Evolutionary conservation across 1,140 invertebrate genomes (phyloP).

Genomic region (Asobara japonica): DNA sequence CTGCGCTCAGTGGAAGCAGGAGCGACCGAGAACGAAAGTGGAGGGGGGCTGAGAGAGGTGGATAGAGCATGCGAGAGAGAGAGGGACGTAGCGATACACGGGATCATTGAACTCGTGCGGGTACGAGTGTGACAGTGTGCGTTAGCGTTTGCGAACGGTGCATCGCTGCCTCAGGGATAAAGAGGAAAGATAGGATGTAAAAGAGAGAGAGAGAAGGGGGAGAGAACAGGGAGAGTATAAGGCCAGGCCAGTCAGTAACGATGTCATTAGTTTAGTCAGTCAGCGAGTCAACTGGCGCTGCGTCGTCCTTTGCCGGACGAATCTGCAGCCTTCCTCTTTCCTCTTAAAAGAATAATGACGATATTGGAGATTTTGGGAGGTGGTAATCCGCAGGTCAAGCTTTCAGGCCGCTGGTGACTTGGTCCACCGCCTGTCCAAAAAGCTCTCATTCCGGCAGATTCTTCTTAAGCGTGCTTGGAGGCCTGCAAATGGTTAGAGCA

Average conservation of each 20-base stretch:
- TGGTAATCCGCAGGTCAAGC: no score
- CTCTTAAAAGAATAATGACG: no score
- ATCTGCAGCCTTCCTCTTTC: no score
- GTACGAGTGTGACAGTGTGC: slow-evolving; percentile 15
- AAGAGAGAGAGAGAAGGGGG: slow-evolving; percentile 36
- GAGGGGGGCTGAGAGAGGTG: background rate
- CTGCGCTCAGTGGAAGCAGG: slow-evolving; percentile 23
- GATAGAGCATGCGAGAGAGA: slow-evolving; percentile 1
- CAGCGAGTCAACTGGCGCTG: slow-evolving; percentile 57
- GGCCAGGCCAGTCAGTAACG: slow-evolving; percentile 60
- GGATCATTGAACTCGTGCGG: slow-evolving; percentile 33
- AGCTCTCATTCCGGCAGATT: no score
- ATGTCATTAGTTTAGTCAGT: slow-evolving; percentile 64
- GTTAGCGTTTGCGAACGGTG: background rate
- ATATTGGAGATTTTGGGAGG: no score
- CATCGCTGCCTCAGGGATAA: background rate
- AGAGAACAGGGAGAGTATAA: slow-evolving; percentile 42
- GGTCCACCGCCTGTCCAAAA: no score
- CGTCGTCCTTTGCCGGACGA: slow-evolving; percentile 39
- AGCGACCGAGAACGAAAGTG: slow-evolving; percentile 9
- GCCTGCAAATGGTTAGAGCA: no score
- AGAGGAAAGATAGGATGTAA: slow-evolving; percentile 10
- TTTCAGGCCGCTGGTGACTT: no score
- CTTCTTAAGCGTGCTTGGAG: no score
- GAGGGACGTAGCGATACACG: background rate